phyloP scores from a whole-genome alignment of 2,797 vertebrate genomes.

The Sparidentex hasta region DNA sequence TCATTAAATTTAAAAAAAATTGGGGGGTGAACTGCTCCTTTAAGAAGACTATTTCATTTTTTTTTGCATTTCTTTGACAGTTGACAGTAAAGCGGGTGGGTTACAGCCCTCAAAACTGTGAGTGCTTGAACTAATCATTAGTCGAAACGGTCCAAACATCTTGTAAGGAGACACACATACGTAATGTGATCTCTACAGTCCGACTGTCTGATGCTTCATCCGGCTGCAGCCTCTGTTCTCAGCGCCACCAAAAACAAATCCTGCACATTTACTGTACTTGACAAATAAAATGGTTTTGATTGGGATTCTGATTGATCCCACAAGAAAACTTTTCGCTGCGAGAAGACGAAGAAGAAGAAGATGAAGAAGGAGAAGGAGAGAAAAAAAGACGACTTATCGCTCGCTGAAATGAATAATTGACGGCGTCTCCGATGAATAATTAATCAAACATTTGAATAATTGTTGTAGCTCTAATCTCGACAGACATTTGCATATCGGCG shows the following conservation, averaged over 20 bases:
- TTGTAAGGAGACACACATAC: constrained; percentile 36
- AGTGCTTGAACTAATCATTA: background rate
- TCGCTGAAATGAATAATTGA: constrained; percentile 96
- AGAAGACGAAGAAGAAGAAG: constrained; percentile 49
- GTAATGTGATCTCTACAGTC: constrained; percentile 22
- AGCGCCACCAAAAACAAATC: constrained; percentile 66
- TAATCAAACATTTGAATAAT: constrained; percentile 98
- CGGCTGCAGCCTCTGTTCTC: constrained; percentile 13
- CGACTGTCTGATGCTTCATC: constrained; percentile 14
- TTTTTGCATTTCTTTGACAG: background rate
- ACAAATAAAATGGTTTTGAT: constrained; percentile 77
- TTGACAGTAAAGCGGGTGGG: background rate
- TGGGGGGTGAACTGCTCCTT: no score
- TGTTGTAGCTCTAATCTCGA: constrained; percentile 97
- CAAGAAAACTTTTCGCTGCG: constrained; percentile 83
- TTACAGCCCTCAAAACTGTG: background rate
- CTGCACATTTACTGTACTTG: constrained; percentile 79
- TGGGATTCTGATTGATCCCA: constrained; percentile 77
- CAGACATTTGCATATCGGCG: constrained; percentile 94
- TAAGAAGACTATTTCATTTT: background rate
- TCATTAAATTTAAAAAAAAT: no score
- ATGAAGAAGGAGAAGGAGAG: constrained; percentile 80
- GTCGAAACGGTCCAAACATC: background rate
- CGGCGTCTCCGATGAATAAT: constrained; percentile 94
- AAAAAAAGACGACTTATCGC: constrained; percentile 90